A percentile compares a stretch with the other conserved stretches of the same genome.
These are phyloP conservation scores for Spatulosminthurus flaviceps DNA, from an alignment of 2,888 invertebrate genomes.

Conservation along the genomic window DNA sequence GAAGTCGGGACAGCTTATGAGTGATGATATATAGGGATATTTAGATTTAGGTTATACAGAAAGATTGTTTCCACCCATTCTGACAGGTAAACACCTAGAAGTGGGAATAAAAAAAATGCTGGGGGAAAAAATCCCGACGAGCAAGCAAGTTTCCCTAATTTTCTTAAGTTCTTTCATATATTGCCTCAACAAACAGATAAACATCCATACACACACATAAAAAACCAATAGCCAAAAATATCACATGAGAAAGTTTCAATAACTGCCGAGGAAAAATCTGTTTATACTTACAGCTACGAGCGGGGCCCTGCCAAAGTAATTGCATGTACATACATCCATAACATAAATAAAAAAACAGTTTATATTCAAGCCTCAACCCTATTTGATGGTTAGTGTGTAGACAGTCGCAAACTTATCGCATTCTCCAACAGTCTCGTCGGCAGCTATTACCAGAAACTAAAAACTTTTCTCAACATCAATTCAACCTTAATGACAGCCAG, in stretches of 20 bases:
- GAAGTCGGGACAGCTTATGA: slow-evolving; percentile 28
- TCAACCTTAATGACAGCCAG: slow-evolving; percentile 38
- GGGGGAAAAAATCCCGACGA: not conserved
- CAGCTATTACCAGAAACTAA: slow-evolving; percentile 13
- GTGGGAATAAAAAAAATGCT: slow-evolving; percentile 16
- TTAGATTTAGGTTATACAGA: slow-evolving; percentile 31
- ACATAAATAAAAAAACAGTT: slow-evolving; percentile 18
- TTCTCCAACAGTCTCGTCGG: not conserved
- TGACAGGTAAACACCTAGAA: slow-evolving; percentile 27
- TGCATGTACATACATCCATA: not conserved
- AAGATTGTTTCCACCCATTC: slow-evolving; percentile 38
- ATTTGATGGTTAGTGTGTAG: not conserved
- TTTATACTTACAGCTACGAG: not conserved
- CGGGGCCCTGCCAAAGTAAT: too few species aligned
- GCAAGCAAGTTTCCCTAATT: slow-evolving; percentile 20
- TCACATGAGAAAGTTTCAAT: not conserved
- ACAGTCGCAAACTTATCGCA: slow-evolving; percentile 12
- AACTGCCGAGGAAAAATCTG: too few species aligned
- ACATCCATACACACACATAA: not conserved
- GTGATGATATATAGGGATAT: slow-evolving; percentile 33
- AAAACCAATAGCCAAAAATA: too few species aligned
- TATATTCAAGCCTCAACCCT: not conserved
- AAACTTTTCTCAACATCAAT: slow-evolving; percentile 22
- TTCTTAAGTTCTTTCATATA: slow-evolving; percentile 5
- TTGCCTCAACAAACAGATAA: not conserved